Evolutionary conservation across 2,113 vertebrate genomes (phyloP).

Genomic region (Callorhinus ursinus): DNA sequence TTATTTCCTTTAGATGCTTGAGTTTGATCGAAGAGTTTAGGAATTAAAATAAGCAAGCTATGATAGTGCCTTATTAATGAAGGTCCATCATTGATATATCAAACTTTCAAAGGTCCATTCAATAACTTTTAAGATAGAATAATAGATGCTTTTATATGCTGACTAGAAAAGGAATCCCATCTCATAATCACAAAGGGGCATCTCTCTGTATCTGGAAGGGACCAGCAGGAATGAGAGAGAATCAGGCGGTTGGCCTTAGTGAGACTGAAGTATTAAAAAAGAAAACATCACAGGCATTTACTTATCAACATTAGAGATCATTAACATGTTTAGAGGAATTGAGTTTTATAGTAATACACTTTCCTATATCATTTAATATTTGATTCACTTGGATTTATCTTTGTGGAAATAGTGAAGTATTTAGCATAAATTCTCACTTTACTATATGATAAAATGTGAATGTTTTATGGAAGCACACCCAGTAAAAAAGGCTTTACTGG

Average conservation of each 20-base stretch:
- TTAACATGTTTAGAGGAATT: conserved; percentile 53
- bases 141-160: neutral
- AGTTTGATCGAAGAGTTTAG: neutral
- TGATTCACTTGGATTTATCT: conserved; percentile 61
- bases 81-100: neutral
- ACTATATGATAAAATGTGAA: conserved; percentile 44
- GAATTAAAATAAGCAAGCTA: neutral
- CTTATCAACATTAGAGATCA: conserved; percentile 63
- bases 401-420: conserved; percentile 59
- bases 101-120: conserved; percentile 24
- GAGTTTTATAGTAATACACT: conserved; percentile 53
- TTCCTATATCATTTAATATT: conserved; percentile 62
- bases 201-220: neutral
- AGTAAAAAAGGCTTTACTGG: conserved; percentile 33
- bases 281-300: conserved; percentile 25
- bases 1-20: neutral
- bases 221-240: conserved; percentile 13
- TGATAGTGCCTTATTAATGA: conserved; percentile 20
- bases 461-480: conserved; percentile 32
- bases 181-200: neutral
- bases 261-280: conserved; percentile 35
- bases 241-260: neutral
- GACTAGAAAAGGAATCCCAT: neutral
- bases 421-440: conserved; percentile 73
- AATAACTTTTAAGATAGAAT: conserved; percentile 36